Base-by-base conservation (phyloP, 1,140 invertebrate species). In the Pomacea maculata region DNA sequence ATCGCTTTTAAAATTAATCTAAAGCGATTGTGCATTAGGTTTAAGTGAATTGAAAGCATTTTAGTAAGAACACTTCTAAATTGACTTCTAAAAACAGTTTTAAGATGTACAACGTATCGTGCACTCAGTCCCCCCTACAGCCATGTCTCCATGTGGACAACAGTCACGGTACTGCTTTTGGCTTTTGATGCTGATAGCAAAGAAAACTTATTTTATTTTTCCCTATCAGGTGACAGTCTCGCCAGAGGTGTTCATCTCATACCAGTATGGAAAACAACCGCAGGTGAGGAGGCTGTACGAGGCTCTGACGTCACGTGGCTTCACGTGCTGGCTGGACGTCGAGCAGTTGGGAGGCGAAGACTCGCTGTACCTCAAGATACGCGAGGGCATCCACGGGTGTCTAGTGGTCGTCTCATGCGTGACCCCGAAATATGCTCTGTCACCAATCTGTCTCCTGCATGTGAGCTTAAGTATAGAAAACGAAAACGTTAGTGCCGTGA, bases 291-390 rank as follows among this genome's bases (percentile, higher is more conserved):
- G 79, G 6, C 73, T 91, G 55, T 89, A 89, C 75, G 77, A 87
- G 70, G 82, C 83, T 25, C 83, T 91, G 65, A 84, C 80, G 19
- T 78, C 82, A 9, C 67, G 86, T 19, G 90, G 89, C 14, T 89
- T 84, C 52, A 82, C 75, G n/a, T 88, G 88, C 75, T 91, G 90
- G 90, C 84, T 90, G 86, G 90, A 90, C 79, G 90, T 91, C 25
- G 83, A 86, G 55, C 89, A 90, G 83, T 90, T 91, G 90, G 90
- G 89, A 14, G 89, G 89, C 34, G 90, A 89, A 45, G 90, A 90
- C 80, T 90, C 89, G 3, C 83, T 91, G 17, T 91, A 89, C 80
- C 87, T 88, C 76, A 90, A 90, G 81, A 91, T 91, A 77, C 89
- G 90, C 83, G 72, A 81, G 19, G 90, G 89, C 45, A 80, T 91